Evolutionary conservation across 2,797 vertebrate genomes (phyloP), one percentile per base, ranked within the genome.

Genomic region (Bufotes viridis): DNA sequence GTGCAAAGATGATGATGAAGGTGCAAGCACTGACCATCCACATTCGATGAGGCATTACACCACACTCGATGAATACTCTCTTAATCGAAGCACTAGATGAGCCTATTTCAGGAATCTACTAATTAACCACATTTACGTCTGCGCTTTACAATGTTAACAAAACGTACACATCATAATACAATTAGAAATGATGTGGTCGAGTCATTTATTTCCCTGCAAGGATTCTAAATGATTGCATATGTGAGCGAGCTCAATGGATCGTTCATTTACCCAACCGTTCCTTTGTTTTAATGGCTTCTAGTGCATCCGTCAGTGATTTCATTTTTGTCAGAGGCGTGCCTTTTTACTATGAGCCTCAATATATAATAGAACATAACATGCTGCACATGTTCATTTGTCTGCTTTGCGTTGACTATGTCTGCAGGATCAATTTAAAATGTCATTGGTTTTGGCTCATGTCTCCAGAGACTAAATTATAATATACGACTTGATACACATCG

Each of bases 121-220:
- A 89, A 89, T 89, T 89, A 87, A 89, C 88, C 88, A 84, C 88
- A 89, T 82, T 84, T 80, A 89, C 75, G 75, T 89, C 85, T 75
- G 76, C 42, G 17, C 81, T 86, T 87, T 65, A 89, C 57, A 83
- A 89, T 82, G 65, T 72, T 58, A 87, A 80, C 88, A 87, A 82
- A 87, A 89, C 53, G 79, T 84, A 61, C 80, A 53, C 75, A 89
- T 84, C 87, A 84, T 87, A 89, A 80, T 79, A 84, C 84, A 87
- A 89, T 89, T 72, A 82, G 42, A 87, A 89, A 89, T 80, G 61
- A 86, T 89, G 81, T 22, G 81, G 85, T 55, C 55, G 34, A 84
- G 55, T 79, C 85, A 75, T 89, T 87, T 87, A 87, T 87, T 87
- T 87, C 70, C 67, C 81, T 87, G 81, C 88, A 65, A 87, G 17